Percentiles rank a stretch among this genome's conserved stretches.
Evolutionary conservation across 2,888 invertebrate genomes (phyloP).

Genomic region (Morpho achilles): DNA sequence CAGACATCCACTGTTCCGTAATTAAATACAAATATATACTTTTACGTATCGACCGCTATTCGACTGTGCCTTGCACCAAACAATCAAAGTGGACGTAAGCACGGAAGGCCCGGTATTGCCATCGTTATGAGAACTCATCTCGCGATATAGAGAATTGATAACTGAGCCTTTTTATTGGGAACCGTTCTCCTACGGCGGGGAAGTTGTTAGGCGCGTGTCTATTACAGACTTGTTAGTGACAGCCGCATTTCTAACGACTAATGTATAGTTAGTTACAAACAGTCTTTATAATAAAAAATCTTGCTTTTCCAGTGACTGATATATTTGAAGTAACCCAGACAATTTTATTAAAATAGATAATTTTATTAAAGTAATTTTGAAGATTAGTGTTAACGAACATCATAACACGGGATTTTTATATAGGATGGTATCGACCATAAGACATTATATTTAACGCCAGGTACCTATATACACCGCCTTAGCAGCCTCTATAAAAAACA

Average conservation of each 20-base stretch:
- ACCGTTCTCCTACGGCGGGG: slow-evolving; percentile 41
- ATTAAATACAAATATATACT: neutral
- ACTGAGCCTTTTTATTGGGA: slow-evolving; percentile 57
- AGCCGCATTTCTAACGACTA: slow-evolving; percentile 16
- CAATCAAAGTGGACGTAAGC: slow-evolving; percentile 26
- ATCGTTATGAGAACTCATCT: slow-evolving; percentile 72
- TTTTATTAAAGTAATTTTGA: no score
- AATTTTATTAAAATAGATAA: no score
- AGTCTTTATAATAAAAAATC: neutral
- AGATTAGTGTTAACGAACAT: no score
- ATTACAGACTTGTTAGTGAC: slow-evolving; percentile 31
- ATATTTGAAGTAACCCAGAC: neutral
- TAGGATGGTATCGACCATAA: no score
- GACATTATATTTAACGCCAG: no score
- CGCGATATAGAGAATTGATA: slow-evolving; percentile 68
- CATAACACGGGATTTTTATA: slow-evolving; percentile 3
- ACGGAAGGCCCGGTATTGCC: slow-evolving; percentile 55
- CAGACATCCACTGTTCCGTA: no score
- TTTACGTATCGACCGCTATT: slow-evolving; percentile 6
- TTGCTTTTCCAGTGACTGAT: neutral
- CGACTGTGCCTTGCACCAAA: slow-evolving; percentile 32
- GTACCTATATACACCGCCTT: no score
- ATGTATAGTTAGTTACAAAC: neutral
- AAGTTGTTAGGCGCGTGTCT: slow-evolving; percentile 30
- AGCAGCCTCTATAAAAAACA: no score